Evolutionary conservation across 2,113 vertebrate genomes (phyloP).

Genomic region (Dasyurus viverrinus): DNA sequence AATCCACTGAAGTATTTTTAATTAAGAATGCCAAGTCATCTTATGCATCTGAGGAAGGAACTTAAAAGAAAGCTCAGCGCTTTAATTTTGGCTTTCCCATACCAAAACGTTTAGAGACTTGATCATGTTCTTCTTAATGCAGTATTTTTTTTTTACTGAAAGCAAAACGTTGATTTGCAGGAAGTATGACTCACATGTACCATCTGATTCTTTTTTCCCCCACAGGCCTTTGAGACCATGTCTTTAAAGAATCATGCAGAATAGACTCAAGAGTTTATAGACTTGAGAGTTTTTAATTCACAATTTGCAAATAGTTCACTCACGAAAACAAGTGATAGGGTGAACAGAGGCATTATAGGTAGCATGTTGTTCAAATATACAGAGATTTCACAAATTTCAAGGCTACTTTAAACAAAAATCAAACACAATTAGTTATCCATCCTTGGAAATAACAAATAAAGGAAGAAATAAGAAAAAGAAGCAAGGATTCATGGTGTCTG

Average conservation of each 20-base stretch:
- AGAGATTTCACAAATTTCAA: neutral
- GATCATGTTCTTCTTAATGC: neutral
- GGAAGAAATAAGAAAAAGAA: neutral
- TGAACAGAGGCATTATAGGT: neutral
- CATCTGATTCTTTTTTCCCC: slow-evolving; percentile 20
- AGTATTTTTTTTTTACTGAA: neutral
- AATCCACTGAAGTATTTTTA: neutral
- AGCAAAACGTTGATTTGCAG: slow-evolving; percentile 30
- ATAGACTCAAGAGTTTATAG: neutral
- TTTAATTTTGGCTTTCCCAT: slow-evolving; percentile 16
- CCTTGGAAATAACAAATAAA: neutral
- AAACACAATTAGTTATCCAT: neutral
- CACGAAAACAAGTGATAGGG: neutral
- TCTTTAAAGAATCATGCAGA: slow-evolving; percentile 18
- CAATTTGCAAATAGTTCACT: neutral
- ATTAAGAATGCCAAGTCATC: slow-evolving; percentile 5
- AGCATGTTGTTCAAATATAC: neutral
- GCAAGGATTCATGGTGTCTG: neutral
- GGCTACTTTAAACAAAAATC: neutral
- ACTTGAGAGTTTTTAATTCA: neutral
- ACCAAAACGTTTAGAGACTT: slow-evolving; percentile 21
- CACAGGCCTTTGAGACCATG: slow-evolving; percentile 23
- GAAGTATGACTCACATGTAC: slow-evolving; percentile 41
- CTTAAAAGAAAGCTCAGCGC: slow-evolving; percentile 35
- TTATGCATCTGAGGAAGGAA: slow-evolving; percentile 32